Base-by-base conservation (phyloP, 2,888 invertebrate genomes). In the Aleiodes leptofemur region DNA sequence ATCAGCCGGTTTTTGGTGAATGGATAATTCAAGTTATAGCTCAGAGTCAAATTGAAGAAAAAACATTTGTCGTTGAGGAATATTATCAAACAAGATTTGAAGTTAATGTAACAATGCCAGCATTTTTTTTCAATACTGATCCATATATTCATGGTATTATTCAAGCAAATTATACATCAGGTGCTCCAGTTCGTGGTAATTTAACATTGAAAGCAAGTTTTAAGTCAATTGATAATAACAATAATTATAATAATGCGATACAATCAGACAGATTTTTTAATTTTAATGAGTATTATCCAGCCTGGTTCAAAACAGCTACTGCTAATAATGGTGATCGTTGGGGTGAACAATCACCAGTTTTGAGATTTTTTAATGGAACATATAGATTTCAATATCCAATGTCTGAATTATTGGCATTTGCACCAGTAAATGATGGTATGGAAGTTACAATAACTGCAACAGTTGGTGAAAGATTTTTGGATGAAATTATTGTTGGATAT, bases 1-100 rank as follows among this genome's bases (percentile, higher is more conserved):
- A 97, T 89, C 97, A 97, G 87, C 97, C 98, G 0, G 93, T 95
- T 59, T 98, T 94, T 89, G 98, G 98, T 7, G 95, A 96, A 86
- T 98, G 98, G 98, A 94, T 93, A 59, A 95, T 98, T 80, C 93
- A 95, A 78, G 95, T 98, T 0, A 93, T 96, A 80, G 98, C 97
- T 0, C 95, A 96, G 86, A 96, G 96, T 0, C 97, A 97, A 89
- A 90, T 94, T 1, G 97, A 98, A 90, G 96, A 96, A 87, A 93
- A 95, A 53, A 92, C 93, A 72, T 98, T 98, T 90, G 90, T 94
- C 7, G 97, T 98, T 0, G 97, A 98, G 88, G 98, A 98, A 91
- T 98, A 97, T 90, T 98, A 97, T 90, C 97, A 97, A 90, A 97
- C 97, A 0, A 92, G 97, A 82, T 98, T 96, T 87, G 98, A 98